Evolutionary conservation across 23 tunicate species (phyloP).

Genomic region (Oikopleura albicans): DNA sequence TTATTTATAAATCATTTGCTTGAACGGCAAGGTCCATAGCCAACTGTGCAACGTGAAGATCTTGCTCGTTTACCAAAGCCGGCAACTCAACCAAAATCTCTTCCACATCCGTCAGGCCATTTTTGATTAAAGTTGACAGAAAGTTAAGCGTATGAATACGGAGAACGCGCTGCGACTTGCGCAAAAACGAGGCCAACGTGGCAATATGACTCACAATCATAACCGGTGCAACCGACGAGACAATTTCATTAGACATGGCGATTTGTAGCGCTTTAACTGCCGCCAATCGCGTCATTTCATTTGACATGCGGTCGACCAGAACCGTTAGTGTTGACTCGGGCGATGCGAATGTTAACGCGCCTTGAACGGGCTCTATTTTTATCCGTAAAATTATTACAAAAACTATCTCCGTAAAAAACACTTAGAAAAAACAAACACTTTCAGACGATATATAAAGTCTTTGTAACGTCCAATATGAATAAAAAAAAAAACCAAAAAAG

Average conservation of each 20-base stretch:
- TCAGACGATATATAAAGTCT: conserved; percentile 16
- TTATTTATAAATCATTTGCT: too few species aligned
- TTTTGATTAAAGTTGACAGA: conserved; percentile 50
- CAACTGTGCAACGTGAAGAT: conserved; percentile 69
- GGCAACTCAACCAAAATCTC: conserved; percentile 31
- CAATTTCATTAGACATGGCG: not conserved
- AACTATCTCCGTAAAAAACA: not conserved
- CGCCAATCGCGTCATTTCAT: conserved; percentile 76
- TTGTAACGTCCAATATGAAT: too few species aligned
- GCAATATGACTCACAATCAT: too few species aligned
- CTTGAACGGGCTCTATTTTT: not conserved
- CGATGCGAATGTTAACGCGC: not conserved
- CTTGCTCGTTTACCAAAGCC: conserved; percentile 50
- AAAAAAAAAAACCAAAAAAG: too few species aligned
- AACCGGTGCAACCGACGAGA: too few species aligned
- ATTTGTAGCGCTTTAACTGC: conserved; percentile 50
- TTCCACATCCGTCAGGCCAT: conserved; percentile 22
- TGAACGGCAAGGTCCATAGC: conserved; percentile 33
- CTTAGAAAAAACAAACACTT: too few species aligned
- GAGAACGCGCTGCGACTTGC: conserved; percentile 59
- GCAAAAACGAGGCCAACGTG: conserved; percentile 66
- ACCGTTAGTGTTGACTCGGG: conserved; percentile 38
- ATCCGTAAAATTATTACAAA: not conserved
- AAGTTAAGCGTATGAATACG: conserved; percentile 59
- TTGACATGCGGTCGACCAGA: conserved; percentile 47